Conservation (phyloP, 2,888 invertebrate species). For the Ametastegia equiseti region DNA sequence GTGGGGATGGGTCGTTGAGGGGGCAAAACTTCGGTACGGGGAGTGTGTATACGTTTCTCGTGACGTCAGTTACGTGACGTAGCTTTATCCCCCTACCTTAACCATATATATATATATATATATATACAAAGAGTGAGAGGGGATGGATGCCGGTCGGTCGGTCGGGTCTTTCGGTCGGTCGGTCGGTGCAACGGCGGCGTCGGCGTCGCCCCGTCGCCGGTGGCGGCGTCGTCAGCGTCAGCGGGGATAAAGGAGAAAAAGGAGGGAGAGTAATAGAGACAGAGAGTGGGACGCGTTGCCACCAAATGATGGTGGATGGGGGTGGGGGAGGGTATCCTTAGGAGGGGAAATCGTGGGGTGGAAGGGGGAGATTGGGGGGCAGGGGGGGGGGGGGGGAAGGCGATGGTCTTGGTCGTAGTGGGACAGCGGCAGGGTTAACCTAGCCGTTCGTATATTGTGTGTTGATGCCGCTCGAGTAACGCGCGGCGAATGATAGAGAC, state of each 20-base stretch:
- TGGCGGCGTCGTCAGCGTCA: conserved; percentile 46
- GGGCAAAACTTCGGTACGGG: conserved; percentile 26
- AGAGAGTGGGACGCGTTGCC: conserved; percentile 53
- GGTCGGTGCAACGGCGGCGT: conserved; percentile 52
- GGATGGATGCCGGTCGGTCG: no score
- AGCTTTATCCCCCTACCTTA: conserved; percentile 45
- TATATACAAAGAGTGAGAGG: no score
- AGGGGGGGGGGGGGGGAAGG: background rate
- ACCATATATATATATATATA: no score
- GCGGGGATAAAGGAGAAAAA: conserved; percentile 49
- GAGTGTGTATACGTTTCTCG: conserved; percentile 45
- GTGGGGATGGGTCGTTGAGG: conserved; percentile 41
- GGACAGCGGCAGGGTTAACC: conserved; percentile 28
- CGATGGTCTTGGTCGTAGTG: conserved; percentile 3
- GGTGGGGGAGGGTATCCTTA: no score
- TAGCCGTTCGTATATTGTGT: background rate
- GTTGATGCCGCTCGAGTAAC: conserved; percentile 23
- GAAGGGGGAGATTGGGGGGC: conserved; percentile 22
- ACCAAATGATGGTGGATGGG: conserved; percentile 32
- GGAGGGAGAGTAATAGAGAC: conserved; percentile 32
- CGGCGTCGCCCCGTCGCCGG: conserved; percentile 45
- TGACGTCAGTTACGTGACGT: conserved; percentile 69
- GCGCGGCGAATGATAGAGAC: no score
- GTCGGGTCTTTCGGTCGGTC: no score
- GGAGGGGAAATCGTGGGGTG: conserved; percentile 16